phyloP scores from a whole-genome alignment of 2,888 invertebrate genomes.

The Papilio protenor region DNA sequence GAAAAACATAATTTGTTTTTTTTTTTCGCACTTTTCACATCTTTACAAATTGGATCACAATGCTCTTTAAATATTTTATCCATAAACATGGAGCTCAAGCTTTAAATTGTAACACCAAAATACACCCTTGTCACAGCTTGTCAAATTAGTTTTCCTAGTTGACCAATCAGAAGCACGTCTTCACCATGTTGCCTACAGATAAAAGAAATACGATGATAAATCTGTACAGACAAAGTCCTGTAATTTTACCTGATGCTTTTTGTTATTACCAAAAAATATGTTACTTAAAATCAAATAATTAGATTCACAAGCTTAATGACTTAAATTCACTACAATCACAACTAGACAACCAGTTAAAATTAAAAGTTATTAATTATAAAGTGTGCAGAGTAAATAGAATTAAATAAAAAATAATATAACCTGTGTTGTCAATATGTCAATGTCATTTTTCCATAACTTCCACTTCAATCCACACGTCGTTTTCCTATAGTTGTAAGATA shows the following conservation, averaged over 20 bases:
- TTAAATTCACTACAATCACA: not conserved
- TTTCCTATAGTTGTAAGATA: conserved; percentile 10
- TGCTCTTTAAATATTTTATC: not conserved
- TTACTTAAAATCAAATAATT: not conserved
- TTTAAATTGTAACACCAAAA: not conserved
- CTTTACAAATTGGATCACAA: too few species aligned
- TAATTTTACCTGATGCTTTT: not conserved
- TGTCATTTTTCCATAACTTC: conserved; percentile 39
- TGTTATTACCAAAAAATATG: not conserved
- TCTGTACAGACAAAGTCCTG: not conserved
- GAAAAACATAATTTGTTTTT: too few species aligned
- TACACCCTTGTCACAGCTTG: not conserved
- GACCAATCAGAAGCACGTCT: not conserved
- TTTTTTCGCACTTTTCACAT: too few species aligned
- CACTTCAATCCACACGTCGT: conserved; percentile 23
- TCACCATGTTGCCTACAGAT: not conserved
- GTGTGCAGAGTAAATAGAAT: not conserved
- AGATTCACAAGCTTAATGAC: not conserved
- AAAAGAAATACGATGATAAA: not conserved
- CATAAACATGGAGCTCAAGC: not conserved
- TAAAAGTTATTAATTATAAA: not conserved
- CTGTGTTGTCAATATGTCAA: conserved; percentile 25
- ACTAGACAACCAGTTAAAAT: not conserved
- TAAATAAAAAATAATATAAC: not conserved
- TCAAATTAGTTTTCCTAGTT: not conserved